A percentile compares a stretch with the other conserved stretches of the same genome.
These are phyloP conservation scores for Stenotaenia linearis DNA, from an alignment of 2,888 invertebrate genomes.

Conservation along the genomic window DNA sequence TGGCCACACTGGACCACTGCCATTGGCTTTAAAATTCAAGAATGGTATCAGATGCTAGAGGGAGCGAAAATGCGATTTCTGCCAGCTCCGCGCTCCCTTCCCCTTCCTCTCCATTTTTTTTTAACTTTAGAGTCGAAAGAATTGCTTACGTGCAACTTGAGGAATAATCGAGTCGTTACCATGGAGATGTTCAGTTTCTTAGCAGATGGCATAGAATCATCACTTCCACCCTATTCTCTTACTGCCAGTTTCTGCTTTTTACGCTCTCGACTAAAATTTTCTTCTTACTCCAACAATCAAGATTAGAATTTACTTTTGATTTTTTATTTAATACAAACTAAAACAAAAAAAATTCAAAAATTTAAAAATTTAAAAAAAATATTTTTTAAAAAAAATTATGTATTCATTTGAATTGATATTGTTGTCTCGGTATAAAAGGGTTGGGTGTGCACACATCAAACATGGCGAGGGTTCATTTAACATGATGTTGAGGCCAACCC, in stretches of 20 bases:
- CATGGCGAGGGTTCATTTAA: background rate
- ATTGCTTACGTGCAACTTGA: constrained; percentile 24
- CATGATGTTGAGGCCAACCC: background rate
- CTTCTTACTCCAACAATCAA: background rate
- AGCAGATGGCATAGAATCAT: constrained; percentile 12
- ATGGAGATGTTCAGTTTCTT: background rate
- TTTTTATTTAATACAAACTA: background rate
- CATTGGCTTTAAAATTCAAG: constrained; percentile 21
- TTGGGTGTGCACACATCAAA: background rate
- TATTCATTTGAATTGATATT: background rate
- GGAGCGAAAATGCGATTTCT: constrained; percentile 10
- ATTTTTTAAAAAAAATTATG: background rate
- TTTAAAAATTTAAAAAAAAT: background rate
- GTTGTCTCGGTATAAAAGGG: background rate
- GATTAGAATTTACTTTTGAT: background rate
- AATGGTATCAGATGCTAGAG: background rate
- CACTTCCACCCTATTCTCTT: background rate
- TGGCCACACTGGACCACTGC: background rate
- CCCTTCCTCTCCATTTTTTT: background rate
- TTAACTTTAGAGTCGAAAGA: constrained; percentile 4
- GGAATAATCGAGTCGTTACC: constrained; percentile 19
- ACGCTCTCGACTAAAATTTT: background rate
- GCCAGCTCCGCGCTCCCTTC: background rate
- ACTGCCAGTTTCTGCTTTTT: background rate
- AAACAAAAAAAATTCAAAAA: no score